Evolutionary conservation across 2,888 invertebrate species (phyloP).

Genomic region (Resseliella maxima): DNA sequence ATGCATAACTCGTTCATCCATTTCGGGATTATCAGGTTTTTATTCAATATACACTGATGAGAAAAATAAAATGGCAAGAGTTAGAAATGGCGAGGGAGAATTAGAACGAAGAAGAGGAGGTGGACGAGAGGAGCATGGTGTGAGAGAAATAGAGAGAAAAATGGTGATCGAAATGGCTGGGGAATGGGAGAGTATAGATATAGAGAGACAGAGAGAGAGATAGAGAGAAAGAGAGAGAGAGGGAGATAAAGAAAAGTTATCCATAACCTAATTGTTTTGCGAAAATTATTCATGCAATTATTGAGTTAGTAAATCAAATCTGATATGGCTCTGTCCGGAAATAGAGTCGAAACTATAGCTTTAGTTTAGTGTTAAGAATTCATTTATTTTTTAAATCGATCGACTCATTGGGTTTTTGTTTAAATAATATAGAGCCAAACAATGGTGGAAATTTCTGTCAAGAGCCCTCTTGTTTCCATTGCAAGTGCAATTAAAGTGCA

Average conservation of each 20-base stretch:
- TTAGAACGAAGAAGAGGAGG: too few relatives aligned
- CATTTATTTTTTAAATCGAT: conserved; percentile 36
- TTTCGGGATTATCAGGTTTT: conserved; percentile 6
- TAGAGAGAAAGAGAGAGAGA: too few relatives aligned
- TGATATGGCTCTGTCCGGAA: background rate
- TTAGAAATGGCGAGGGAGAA: too few relatives aligned
- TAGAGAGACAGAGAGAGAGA: too few relatives aligned
- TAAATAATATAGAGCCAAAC: background rate
- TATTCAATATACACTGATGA: background rate
- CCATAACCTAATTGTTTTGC: conserved; percentile 19
- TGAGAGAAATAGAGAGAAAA: too few relatives aligned
- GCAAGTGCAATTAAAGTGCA: background rate
- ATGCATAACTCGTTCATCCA: background rate
- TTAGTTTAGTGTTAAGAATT: background rate
- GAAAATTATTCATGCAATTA: conserved; percentile 43
- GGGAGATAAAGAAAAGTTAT: conserved; percentile 33
- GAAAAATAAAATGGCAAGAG: too few relatives aligned
- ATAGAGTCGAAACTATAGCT: background rate
- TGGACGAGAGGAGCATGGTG: too few relatives aligned
- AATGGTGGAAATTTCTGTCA: background rate
- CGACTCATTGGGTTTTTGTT: background rate
- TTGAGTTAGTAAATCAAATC: conserved; percentile 44
- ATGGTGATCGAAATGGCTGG: too few relatives aligned
- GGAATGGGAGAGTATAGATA: too few relatives aligned
- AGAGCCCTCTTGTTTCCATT: background rate